These are phyloP conservation scores for Thymelicus sylvestris DNA, from an alignment of 2,888 invertebrate species.

Conservation along the genomic window DNA sequence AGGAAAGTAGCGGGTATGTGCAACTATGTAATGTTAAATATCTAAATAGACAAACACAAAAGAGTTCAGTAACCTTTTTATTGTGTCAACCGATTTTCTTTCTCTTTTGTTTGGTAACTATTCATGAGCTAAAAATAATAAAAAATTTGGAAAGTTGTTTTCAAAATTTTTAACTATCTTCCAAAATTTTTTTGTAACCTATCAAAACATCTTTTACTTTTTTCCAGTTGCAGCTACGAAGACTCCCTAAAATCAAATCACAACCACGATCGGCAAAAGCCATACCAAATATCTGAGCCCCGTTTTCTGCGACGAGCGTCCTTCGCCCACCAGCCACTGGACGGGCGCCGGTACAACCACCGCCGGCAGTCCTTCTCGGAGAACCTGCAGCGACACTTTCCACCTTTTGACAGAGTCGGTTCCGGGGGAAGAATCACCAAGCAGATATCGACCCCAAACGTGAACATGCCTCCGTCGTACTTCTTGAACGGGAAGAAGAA, in stretches of 20 bases:
- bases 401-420: conserved; percentile 64
- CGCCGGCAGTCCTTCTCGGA: conserved; percentile 77
- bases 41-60: no score
- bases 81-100: no score
- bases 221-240: conserved; percentile 89
- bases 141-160: no score
- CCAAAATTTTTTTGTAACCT: no score
- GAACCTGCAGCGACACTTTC: conserved; percentile 72
- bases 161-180: no score
- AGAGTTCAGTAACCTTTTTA: no score
- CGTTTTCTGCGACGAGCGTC: conserved; percentile 71
- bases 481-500: conserved; percentile 68
- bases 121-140: no score
- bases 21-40: not conserved
- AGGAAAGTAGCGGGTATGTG: conserved; percentile 88
- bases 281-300: conserved; percentile 58
- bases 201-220: not conserved
- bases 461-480: conserved; percentile 65
- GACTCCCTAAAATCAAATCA: conserved; percentile 90
- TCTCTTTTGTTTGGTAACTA: no score
- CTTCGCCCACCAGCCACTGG: conserved; percentile 61
- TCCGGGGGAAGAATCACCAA: conserved; percentile 60
- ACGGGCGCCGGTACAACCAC: conserved; percentile 62
- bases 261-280: conserved; percentile 67
- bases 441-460: conserved; percentile 73